A percentile compares a stretch with the other conserved stretches of the same genome.
These are phyloP conservation scores for Cryptocephalus moraei DNA, from an alignment of 2,888 invertebrate species.

Conservation along the genomic window DNA sequence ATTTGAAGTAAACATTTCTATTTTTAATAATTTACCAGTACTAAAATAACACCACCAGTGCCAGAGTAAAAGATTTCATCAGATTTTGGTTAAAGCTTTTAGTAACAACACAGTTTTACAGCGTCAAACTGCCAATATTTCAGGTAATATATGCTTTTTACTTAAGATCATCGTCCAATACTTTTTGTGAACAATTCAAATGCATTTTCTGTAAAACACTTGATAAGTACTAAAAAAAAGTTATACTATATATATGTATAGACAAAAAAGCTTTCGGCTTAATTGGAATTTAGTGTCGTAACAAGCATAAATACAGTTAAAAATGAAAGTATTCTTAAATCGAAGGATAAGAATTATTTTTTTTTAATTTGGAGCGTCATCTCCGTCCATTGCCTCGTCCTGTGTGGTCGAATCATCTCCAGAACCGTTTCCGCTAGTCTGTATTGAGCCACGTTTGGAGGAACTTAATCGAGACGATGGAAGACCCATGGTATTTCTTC, in stretches of 20 bases:
- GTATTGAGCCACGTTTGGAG: constrained; percentile 58
- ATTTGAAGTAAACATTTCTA: too few species aligned
- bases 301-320: constrained; percentile 8
- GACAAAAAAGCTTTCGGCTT: constrained; percentile 19
- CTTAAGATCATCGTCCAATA: too few species aligned
- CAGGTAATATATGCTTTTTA: too few species aligned
- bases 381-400: constrained; percentile 67
- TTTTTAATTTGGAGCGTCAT: constrained; percentile 48
- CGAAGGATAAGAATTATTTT: constrained; percentile 5
- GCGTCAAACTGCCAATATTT: too few species aligned
- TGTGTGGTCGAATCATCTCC: constrained; percentile 68
- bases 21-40: too few species aligned
- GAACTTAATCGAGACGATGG: constrained; percentile 52
- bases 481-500: constrained; percentile 44
- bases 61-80: too few species aligned
- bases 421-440: constrained; percentile 49
- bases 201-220: constrained; percentile 17
- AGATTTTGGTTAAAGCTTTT: too few species aligned
- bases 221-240: constrained; percentile 24
- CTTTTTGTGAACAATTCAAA: too few species aligned
- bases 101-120: too few species aligned
- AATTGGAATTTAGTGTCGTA: constrained; percentile 11
- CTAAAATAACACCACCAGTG: too few species aligned
- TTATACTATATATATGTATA: constrained; percentile 11
- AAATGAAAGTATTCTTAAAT: constrained; percentile 7